These are phyloP conservation scores for Lepus oiostolus DNA, from an alignment of 2,797 vertebrate species.

Conservation along the genomic window DNA sequence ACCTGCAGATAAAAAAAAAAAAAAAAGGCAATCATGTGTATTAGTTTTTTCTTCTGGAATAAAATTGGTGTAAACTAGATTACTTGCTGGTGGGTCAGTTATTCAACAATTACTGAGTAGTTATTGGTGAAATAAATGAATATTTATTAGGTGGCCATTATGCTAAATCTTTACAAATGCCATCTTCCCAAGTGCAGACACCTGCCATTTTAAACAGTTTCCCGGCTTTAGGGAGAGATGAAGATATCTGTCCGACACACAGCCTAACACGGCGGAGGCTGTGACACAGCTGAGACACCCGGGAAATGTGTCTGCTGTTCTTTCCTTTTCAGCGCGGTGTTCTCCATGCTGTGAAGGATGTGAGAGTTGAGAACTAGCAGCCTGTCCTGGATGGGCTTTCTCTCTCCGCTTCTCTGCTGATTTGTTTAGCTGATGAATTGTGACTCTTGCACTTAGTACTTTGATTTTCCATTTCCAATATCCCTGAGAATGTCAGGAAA, in stretches of 20 bases:
- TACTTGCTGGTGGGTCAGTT: background rate
- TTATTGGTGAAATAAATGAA: background rate
- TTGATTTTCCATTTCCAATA: background rate
- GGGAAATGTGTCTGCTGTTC: background rate
- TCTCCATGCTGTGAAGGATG: background rate
- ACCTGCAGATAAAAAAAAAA: background rate
- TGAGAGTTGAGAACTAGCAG: background rate
- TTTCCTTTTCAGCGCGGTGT: background rate
- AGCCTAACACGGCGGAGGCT: background rate
- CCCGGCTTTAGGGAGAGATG: background rate
- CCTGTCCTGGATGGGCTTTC: background rate
- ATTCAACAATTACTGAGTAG: background rate
- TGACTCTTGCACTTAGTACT: background rate
- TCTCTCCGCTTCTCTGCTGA: no score
- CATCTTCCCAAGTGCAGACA: background rate
- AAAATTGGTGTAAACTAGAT: background rate
- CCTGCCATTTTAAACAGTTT: background rate
- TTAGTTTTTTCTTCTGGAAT: conserved; percentile 6
- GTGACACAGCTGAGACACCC: background rate
- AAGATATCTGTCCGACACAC: background rate
- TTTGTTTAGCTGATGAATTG: background rate
- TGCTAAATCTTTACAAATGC: background rate
- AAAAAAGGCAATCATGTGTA: background rate
- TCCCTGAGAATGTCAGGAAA: background rate
- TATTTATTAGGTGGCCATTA: background rate